Evolutionary conservation across 2,113 vertebrate species (phyloP).

Genomic region (Halcyon senegalensis): DNA sequence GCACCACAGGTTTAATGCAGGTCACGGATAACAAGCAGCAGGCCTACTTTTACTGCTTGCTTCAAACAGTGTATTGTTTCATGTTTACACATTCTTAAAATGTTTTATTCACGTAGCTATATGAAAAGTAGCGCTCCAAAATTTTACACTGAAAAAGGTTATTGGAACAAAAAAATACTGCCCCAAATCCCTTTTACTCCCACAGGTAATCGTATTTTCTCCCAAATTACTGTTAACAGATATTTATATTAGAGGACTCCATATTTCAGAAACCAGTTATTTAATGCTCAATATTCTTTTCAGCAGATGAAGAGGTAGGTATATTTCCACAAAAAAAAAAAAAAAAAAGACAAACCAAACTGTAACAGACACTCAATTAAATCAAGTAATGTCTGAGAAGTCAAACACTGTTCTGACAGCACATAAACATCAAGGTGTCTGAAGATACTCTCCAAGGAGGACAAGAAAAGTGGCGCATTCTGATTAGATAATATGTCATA

Average conservation of each 20-base stretch:
- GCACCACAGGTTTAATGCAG: constrained; percentile 40
- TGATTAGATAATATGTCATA: constrained; percentile 55
- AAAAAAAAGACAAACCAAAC: background rate
- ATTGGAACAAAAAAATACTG: background rate
- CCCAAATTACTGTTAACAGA: constrained; percentile 6
- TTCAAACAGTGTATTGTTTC: background rate
- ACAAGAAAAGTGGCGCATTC: constrained; percentile 66
- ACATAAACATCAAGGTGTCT: constrained; percentile 44
- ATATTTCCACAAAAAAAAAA: constrained; percentile 69
- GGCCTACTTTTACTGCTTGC: constrained; percentile 23
- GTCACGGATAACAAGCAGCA: constrained; percentile 53
- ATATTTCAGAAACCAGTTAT: constrained; percentile 76
- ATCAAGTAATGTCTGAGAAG: constrained; percentile 72
- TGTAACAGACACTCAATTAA: constrained; percentile 71
- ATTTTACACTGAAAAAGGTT: constrained; percentile 36
- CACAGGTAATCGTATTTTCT: background rate
- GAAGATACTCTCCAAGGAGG: constrained; percentile 48
- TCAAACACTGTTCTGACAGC: constrained; percentile 68
- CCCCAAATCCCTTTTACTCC: constrained; percentile 14
- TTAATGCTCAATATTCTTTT: constrained; percentile 77
- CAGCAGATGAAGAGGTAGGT: constrained; percentile 83
- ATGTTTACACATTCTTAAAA: constrained; percentile 52
- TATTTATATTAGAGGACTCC: constrained; percentile 71
- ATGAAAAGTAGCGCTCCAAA: constrained; percentile 24
- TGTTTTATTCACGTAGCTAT: constrained; percentile 27